These are phyloP conservation scores for Carassius carassius DNA, from an alignment of 2,113 vertebrate species.

Conservation along the genomic window DNA sequence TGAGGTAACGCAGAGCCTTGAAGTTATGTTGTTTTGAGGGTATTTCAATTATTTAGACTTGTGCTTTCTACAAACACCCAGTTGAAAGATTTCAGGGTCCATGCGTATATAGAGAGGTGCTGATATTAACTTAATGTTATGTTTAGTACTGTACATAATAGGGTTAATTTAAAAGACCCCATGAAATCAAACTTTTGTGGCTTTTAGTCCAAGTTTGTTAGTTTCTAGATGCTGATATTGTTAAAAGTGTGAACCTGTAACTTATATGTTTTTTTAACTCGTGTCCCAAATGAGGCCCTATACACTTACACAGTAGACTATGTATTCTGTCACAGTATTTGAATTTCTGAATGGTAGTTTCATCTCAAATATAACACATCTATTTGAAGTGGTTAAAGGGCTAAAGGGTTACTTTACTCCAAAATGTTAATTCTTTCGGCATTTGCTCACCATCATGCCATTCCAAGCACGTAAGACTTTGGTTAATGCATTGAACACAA, in stretches of 20 bases:
- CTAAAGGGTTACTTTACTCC: neutral
- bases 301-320: neutral
- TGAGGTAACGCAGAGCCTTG: constrained; percentile 12
- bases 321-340: neutral
- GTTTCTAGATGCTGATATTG: neutral
- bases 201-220: neutral
- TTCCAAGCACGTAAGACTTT: neutral
- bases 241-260: neutral
- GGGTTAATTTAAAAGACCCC: neutral
- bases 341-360: neutral
- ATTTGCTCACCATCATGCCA: neutral
- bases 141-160: too few relatives aligned
- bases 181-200: neutral
- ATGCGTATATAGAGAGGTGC: neutral
- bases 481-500: neutral
- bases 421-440: too few relatives aligned
- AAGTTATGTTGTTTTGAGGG: constrained; percentile 12
- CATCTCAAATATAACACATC: neutral
- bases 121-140: constrained; percentile 1
- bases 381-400: neutral
- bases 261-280: neutral
- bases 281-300: neutral
- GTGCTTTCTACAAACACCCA: neutral
- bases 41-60: constrained; percentile 25
- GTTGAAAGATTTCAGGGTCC: constrained; percentile 3